Base-by-base conservation (phyloP, 37 sponge, comb jelly and placozoan genomes). In the Chondrilla cf. caribensis region DNA sequence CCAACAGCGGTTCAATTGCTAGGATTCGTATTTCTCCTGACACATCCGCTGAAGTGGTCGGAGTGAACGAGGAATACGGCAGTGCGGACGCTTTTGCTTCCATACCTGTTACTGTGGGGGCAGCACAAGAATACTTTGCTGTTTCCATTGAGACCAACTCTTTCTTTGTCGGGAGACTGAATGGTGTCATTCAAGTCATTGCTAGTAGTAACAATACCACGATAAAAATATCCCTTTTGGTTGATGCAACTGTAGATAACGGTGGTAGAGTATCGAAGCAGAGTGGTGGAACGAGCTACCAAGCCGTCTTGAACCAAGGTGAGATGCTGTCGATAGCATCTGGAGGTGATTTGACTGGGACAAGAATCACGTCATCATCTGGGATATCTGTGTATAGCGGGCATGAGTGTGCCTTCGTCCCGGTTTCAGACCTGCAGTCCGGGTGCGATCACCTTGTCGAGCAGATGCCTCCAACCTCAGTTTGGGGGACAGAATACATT, bases 81-180 rank as follows among this genome's bases (percentile, higher is more conserved):
- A 73, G 76, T 73, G 41, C 40, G 76, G 76, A 73, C 40, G 76
- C 76, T 17, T 73, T 73, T 73, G 68, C 68, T 3, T 28, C 68
- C 68, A 1, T 67, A 31, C 68, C 68, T 1, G 68, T 67, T 33
- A 17, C 68, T 6, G 1, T 8, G 35, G 35, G 17, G 1, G 17
- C 68, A 67, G 15, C 68, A 67, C 35, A 67, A 3, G 68, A 67
- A 4, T 67, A 67, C 40, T 40, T 38, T 73, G 76, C 25, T 40
- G 43, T 42, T 39, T 40, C 76, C 18, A 24, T 42, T 21, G 44
- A 4, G 5, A 73, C 44, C 44, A n/a, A 32, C 25, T 21, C 3
- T 22, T n/a, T 25, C 44, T 42, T 25, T 24, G 0, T 38, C 21
- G 25, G 44, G 22, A 15, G 11, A 2, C 3, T 73, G 2, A 43